Evolutionary conservation across 1,140 invertebrate species (phyloP), one percentile per base, ranked within the genome.

Genomic region (Hyles euphorbiae): DNA sequence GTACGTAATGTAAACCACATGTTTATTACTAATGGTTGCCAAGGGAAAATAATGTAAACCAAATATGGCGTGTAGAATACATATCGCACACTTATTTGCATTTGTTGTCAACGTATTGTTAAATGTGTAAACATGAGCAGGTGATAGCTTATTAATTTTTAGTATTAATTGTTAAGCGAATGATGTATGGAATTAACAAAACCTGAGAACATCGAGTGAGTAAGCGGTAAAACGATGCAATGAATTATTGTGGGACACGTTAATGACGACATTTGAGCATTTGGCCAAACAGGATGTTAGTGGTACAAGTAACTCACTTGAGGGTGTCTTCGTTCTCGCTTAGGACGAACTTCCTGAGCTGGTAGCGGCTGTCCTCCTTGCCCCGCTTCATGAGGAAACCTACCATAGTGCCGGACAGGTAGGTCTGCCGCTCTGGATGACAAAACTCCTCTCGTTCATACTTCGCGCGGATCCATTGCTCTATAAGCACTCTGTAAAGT

Each of bases 381-480:
- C 96, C 96, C 61, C 94, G 90, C 87, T 98, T 98, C 94, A 96
- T 96, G 49, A 98, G 88, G 81, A 94, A 95, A 2, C 95, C 96
- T 85, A 96, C 95, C 92, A 96, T 96, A 40, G 92, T 90, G 10
- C 94, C 94, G 34, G 91, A 93, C 7, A 94, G 92, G 76, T 97
- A 98, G 60, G 91, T 92, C 72, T 94, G 93, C 50, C 94, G 91
- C 73, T 95, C 93, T 2, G 93, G 92, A 76, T 95, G 92, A 59
- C 92, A 94, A 84, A 98, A 98, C 79, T 98, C 97, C 89, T 96
- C 93, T 47, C 96, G 90, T 83, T 96, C 92, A 83, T 98, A 98
- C 85, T 98, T 98, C 4, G 96, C 96, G 70, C 93, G 91, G 60
- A 98, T 97, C 95, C 96, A 98, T 79, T 98, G 96, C 78, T 97